These are phyloP conservation scores for Serilophus lunatus DNA, from an alignment of 2,113 vertebrate genomes.

Conservation along the genomic window DNA sequence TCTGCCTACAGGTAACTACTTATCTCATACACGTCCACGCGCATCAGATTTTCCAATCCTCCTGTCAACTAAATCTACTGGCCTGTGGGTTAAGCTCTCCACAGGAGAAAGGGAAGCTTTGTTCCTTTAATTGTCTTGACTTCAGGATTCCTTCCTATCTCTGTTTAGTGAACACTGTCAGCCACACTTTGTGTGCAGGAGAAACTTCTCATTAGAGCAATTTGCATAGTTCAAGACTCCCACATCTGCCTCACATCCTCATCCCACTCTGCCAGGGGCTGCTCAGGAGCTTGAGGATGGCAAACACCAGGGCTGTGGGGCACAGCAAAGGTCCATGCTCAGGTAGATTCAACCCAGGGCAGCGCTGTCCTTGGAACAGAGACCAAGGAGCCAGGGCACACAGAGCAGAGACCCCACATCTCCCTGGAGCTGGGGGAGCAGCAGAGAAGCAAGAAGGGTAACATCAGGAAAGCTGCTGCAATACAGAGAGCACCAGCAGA, in stretches of 20 bases:
- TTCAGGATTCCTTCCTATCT: neutral
- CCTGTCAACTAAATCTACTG: neutral
- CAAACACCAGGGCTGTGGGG: neutral
- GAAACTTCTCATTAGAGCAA: neutral
- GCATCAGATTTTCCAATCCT: neutral
- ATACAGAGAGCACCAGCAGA: neutral
- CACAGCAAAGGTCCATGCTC: neutral
- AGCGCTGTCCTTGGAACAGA: neutral
- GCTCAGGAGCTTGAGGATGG: neutral
- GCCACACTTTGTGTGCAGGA: neutral
- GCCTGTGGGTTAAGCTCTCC: neutral
- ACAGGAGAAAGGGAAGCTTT: neutral
- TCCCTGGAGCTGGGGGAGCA: neutral
- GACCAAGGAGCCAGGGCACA: neutral
- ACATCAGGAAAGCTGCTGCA: neutral
- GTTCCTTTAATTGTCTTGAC: neutral
- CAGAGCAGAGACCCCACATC: fast-evolving
- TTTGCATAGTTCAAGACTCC: neutral
- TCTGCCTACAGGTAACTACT: neutral
- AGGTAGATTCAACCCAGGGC: neutral
- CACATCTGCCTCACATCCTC: neutral
- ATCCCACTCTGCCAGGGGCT: neutral
- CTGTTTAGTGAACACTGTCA: neutral
- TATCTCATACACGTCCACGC: neutral
- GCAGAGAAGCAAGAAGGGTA: neutral